These are phyloP conservation scores for Aspidoscelis tigris DNA, from an alignment of 2,113 vertebrate species.

Conservation along the genomic window DNA sequence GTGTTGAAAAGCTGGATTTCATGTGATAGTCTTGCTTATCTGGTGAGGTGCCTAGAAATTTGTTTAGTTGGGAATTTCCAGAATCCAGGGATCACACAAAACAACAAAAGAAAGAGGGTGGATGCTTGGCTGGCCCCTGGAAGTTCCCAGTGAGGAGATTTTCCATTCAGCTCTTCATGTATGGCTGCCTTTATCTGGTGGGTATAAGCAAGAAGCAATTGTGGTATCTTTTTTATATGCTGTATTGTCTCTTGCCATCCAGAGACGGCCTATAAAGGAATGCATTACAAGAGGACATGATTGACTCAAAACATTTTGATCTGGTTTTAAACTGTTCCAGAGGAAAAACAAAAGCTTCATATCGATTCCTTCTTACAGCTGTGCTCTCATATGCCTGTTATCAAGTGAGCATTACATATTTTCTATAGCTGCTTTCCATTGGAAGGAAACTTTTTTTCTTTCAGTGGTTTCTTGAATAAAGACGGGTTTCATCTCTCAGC, in stretches of 20 bases:
- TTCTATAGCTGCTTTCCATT: neutral
- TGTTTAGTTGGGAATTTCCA: no score
- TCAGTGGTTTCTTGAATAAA: neutral
- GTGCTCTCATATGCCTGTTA: neutral
- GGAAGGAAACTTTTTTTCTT: neutral
- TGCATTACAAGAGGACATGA: neutral
- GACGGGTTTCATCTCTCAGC: neutral
- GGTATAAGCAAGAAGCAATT: no score
- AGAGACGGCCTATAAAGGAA: neutral
- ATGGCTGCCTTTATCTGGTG: no score
- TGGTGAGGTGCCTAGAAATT: no score
- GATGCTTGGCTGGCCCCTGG: no score
- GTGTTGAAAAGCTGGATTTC: no score
- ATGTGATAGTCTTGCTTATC: no score
- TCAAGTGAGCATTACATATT: neutral
- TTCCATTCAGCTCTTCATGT: no score
- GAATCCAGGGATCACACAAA: no score
- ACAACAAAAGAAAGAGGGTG: no score
- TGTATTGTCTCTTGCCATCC: neutral
- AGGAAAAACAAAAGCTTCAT: neutral
- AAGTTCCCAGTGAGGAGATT: no score
- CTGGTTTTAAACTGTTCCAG: neutral
- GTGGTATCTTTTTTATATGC: no score
- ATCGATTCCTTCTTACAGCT: neutral
- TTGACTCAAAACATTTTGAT: neutral